Evolutionary conservation across 1,140 invertebrate species (phyloP).

Genomic region (Trichonephila clavipes): DNA sequence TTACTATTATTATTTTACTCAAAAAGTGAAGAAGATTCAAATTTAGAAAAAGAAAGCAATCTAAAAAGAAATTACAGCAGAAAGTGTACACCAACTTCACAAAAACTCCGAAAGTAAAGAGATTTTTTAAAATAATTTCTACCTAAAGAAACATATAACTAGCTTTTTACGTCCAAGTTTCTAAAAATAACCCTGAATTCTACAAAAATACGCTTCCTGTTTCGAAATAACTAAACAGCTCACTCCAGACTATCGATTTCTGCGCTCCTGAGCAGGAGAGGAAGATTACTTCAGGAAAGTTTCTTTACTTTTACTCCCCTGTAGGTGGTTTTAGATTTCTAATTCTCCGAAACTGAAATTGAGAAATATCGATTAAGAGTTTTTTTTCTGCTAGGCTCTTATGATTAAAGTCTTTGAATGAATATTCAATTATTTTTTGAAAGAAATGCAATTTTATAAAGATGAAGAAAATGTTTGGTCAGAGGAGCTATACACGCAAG

Average conservation of each 20-base stretch:
- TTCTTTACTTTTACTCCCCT: neutral
- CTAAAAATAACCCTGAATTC: constrained; percentile 15
- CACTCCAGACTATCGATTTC: neutral
- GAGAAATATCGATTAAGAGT: constrained; percentile 14
- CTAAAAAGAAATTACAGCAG: no score
- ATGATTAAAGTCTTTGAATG: neutral
- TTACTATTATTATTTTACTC: no score
- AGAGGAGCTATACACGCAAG: no score
- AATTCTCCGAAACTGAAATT: neutral
- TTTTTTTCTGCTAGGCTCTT: neutral
- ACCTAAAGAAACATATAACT: constrained; percentile 12
- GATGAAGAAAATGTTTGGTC: no score
- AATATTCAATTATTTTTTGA: constrained; percentile 1
- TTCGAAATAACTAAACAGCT: constrained; percentile 41
- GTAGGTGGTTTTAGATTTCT: neutral
- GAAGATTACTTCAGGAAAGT: neutral
- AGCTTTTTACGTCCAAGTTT: constrained; percentile 13
- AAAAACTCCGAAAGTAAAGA: neutral
- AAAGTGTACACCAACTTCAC: no score
- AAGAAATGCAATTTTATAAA: no score
- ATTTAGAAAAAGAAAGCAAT: no score
- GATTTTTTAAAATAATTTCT: neutral
- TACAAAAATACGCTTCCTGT: neutral
- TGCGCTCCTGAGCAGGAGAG: neutral
- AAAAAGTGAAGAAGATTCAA: no score